Percentiles rank a stretch among this genome's conserved stretches.
Conservation (phyloP, 1,140 invertebrate genomes). For the Drosophila sproati region DNA sequence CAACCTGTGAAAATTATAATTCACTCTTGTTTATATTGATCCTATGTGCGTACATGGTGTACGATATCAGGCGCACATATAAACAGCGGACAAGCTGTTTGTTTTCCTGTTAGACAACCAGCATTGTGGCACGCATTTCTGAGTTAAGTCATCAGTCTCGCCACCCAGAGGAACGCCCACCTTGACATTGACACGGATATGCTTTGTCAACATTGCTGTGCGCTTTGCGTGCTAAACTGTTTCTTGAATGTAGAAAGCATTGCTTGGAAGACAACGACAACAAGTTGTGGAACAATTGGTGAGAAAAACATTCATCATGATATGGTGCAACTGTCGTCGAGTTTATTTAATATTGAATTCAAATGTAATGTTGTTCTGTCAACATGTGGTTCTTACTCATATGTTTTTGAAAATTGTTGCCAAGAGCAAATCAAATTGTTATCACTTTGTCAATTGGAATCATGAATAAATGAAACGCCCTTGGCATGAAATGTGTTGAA, state of each 20-base stretch:
- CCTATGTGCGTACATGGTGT: background rate
- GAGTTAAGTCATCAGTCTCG: background rate
- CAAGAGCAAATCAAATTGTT: constrained; percentile 25
- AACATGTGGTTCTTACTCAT: constrained; percentile 20
- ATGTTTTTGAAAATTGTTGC: constrained; percentile 49
- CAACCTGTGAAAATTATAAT: background rate
- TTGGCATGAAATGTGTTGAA: constrained; percentile 7
- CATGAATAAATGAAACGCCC: constrained; percentile 30
- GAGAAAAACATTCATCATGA: constrained; percentile 14
- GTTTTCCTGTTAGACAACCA: background rate
- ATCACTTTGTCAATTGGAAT: background rate
- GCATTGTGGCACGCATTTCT: background rate
- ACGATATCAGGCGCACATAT: background rate
- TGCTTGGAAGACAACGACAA: constrained; percentile 12
- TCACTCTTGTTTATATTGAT: background rate
- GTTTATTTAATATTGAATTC: constrained; percentile 42
- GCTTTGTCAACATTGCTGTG: constrained; percentile 50
- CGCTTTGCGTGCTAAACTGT: constrained; percentile 39
- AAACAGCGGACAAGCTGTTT: background rate
- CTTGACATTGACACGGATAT: constrained; percentile 44
- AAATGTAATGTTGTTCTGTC: constrained; percentile 47
- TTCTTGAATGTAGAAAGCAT: constrained; percentile 34
- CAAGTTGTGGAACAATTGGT: background rate
- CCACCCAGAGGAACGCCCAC: background rate
- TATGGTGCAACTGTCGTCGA: constrained; percentile 1